Conservation (phyloP, 1,140 invertebrate genomes). For the Teleopsis dalmanni region DNA sequence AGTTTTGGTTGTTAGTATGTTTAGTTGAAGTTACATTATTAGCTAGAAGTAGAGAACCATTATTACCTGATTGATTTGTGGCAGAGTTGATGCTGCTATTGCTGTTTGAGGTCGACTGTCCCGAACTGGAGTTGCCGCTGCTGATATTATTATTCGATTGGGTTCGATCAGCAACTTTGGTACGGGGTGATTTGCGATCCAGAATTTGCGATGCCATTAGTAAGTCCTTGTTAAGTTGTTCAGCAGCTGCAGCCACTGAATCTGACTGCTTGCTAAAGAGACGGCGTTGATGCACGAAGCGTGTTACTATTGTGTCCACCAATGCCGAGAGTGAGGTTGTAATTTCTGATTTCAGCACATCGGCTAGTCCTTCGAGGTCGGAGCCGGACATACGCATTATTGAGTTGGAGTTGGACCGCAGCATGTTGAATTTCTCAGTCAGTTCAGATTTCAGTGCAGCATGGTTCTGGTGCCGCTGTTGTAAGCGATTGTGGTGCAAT, state of each 20-base stretch:
- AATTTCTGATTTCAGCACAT: conserved; percentile 83
- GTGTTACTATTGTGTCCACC: conserved; percentile 80
- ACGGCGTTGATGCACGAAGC: conserved; percentile 73
- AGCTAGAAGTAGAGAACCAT: conserved; percentile 44
- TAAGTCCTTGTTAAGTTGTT: conserved; percentile 74
- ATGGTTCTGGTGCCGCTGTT: conserved; percentile 45
- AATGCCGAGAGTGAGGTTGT: conserved; percentile 71
- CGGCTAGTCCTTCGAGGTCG: conserved; percentile 79
- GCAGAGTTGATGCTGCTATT: conserved; percentile 40
- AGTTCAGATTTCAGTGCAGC: conserved; percentile 52
- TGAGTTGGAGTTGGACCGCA: conserved; percentile 54
- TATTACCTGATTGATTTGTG: conserved; percentile 53
- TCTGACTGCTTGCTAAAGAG: conserved; percentile 69
- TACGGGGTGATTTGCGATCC: conserved; percentile 73
- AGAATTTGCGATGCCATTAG: conserved; percentile 69
- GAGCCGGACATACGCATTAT: conserved; percentile 58
- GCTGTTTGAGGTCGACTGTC: conserved; percentile 29
- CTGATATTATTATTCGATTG: conserved; percentile 41
- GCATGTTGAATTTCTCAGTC: conserved; percentile 56
- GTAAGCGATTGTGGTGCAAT: conserved; percentile 34
- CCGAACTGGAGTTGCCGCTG: conserved; percentile 33
- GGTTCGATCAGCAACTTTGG: conserved; percentile 66
- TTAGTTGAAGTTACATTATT: conserved; percentile 29
- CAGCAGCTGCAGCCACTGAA: conserved; percentile 62
- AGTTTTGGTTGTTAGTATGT: conserved; percentile 37